Evolutionary conservation across 2,888 invertebrate species (phyloP).

Genomic region (Heliconius charithonia): DNA sequence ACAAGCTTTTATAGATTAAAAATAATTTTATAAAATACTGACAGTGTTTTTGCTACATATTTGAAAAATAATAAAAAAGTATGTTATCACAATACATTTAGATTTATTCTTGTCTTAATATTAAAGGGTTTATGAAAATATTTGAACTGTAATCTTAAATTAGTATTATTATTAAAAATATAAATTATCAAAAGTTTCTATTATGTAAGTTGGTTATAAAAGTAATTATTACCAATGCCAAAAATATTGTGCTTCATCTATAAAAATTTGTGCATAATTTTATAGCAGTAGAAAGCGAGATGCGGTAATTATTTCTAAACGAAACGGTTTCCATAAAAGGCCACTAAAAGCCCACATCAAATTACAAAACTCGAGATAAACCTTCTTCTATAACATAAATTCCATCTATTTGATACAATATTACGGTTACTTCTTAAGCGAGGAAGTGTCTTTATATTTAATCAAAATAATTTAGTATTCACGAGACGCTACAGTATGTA

Average conservation of each 20-base stretch:
- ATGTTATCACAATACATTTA: constrained; percentile 36
- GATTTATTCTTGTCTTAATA: constrained; percentile 28
- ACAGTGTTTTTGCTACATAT: constrained; percentile 29
- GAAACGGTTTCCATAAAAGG: constrained; percentile 23
- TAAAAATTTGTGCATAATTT: constrained; percentile 42
- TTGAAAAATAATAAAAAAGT: constrained; percentile 34
- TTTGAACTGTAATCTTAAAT: constrained; percentile 33
- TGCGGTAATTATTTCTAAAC: constrained; percentile 25
- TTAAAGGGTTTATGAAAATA: constrained; percentile 36
- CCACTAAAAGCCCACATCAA: constrained; percentile 65
- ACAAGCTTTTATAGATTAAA: background rate
- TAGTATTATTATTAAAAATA: constrained; percentile 28
- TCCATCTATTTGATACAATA: constrained; percentile 61
- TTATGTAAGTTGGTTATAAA: constrained; percentile 30
- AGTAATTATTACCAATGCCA: constrained; percentile 32
- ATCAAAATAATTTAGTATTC: constrained; percentile 83
- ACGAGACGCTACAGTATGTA: constrained; percentile 67
- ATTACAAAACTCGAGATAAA: constrained; percentile 62
- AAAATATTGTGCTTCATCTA: constrained; percentile 43
- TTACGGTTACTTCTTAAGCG: constrained; percentile 71
- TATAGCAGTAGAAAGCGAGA: constrained; percentile 32
- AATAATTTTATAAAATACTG: constrained; percentile 15
- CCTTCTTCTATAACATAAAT: constrained; percentile 67
- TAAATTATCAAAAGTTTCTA: constrained; percentile 37
- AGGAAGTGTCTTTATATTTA: constrained; percentile 77